Conservation (phyloP, 2,113 vertebrate genomes). For the Hydrochoerus hydrochaeris region DNA sequence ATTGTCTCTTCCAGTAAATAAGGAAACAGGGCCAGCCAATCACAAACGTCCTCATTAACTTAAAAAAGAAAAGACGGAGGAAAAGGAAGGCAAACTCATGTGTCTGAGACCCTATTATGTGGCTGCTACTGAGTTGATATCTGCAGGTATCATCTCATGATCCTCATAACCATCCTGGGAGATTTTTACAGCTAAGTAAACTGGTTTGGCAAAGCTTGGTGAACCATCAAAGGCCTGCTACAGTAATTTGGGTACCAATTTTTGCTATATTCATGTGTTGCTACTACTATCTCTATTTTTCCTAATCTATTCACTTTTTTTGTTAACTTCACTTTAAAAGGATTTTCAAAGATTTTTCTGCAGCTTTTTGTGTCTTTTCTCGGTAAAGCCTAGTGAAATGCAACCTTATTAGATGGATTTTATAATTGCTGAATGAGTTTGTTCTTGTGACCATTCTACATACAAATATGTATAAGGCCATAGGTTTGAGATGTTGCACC, state of each 20-base stretch:
- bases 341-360: neutral
- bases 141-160: neutral
- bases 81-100: neutral
- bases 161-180: neutral
- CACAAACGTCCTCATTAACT: neutral
- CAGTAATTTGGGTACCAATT: accelerated
- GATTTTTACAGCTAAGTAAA: neutral
- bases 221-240: too few relatives aligned
- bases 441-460: neutral
- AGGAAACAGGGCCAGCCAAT: neutral
- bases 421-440: neutral
- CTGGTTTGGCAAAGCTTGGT: neutral
- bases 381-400: neutral
- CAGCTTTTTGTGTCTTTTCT: neutral
- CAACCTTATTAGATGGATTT: neutral
- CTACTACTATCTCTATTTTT: neutral
- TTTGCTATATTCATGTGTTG: neutral
- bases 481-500: neutral
- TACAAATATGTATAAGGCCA: neutral
- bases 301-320: neutral
- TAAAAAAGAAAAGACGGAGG: neutral
- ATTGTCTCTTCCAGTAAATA: neutral
- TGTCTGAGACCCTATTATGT: neutral
- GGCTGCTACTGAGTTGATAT: neutral
- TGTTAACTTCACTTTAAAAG: neutral